A percentile compares a stretch with the other conserved stretches of the same genome.
phyloP scores from a whole-genome alignment of 1,140 invertebrate genomes.

The Anoplophora glabripennis region DNA sequence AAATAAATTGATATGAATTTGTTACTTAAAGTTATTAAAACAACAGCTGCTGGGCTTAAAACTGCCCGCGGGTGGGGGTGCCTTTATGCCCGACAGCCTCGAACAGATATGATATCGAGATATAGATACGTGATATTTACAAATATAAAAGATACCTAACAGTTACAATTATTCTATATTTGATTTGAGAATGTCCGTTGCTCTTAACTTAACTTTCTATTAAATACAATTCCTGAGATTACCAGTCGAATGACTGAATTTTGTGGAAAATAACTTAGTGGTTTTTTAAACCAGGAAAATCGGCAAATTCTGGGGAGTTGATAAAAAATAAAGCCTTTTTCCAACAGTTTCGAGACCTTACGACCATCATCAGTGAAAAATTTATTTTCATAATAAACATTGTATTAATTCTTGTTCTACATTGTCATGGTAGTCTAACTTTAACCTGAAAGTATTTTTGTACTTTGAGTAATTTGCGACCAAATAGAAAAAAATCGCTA shows the following conservation, averaged over 20 bases:
- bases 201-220: neutral
- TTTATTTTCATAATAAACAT: too few species aligned
- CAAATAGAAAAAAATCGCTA: too few species aligned
- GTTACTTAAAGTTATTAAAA: conserved; percentile 41
- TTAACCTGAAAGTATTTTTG: too few species aligned
- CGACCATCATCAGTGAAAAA: too few species aligned
- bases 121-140: conserved; percentile 25
- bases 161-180: conserved; percentile 13
- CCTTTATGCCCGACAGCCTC: conserved; percentile 19
- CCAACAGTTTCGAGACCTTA: too few species aligned
- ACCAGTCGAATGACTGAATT: neutral
- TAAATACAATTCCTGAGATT: conserved; percentile 3
- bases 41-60: conserved; percentile 15
- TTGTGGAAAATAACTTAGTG: neutral
- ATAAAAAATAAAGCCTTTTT: too few species aligned
- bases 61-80: neutral
- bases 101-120: conserved; percentile 35
- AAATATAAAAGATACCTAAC: conserved; percentile 21
- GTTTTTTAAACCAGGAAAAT: too few species aligned
- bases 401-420: too few species aligned
- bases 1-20: conserved; percentile 48
- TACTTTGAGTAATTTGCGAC: too few species aligned
- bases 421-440: too few species aligned
- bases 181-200: conserved; percentile 8
- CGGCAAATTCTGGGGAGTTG: too few species aligned